These are phyloP conservation scores for Caenorhabditis imperialis DNA, from an alignment of 2,888 invertebrate genomes.

Conservation along the genomic window DNA sequence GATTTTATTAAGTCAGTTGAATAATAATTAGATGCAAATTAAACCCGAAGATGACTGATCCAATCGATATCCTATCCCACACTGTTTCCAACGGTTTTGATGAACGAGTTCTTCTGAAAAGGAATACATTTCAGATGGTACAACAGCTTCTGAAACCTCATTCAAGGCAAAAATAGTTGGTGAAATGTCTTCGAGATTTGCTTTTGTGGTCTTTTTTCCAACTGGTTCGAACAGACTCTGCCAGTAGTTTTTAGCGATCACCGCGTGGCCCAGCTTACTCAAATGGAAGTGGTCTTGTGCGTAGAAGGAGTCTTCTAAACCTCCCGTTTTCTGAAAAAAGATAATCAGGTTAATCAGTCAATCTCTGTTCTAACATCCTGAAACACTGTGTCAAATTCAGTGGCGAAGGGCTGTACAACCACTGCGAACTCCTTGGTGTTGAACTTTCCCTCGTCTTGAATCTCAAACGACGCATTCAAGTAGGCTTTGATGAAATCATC, in stretches of 20 bases:
- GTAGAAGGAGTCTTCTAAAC: constrained; percentile 52
- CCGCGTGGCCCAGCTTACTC: constrained; percentile 61
- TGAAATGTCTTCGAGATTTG: no score
- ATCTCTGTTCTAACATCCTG: constrained; percentile 22
- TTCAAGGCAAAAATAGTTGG: no score
- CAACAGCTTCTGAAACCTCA: no score
- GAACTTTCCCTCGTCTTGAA: constrained; percentile 46
- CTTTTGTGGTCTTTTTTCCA: constrained; percentile 1
- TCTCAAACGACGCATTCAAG: constrained; percentile 25
- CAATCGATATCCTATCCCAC: no score
- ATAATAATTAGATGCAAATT: no score
- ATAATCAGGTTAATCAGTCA: background rate
- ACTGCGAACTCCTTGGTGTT: constrained; percentile 41
- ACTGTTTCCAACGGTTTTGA: no score
- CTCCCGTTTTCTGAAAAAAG: constrained; percentile 12
- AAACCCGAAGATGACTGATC: no score
- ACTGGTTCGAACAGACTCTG: constrained; percentile 60
- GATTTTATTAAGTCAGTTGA: no score
- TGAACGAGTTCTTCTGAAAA: no score
- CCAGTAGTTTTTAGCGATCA: constrained; percentile 59
- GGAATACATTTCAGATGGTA: no score
- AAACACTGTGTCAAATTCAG: constrained; percentile 19
- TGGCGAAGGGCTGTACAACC: constrained; percentile 42
- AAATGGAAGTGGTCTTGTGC: constrained; percentile 66
- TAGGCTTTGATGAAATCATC: background rate